A percentile compares a stretch with the other conserved stretches of the same genome.
Evolutionary conservation across 2,888 invertebrate genomes (phyloP).

Genomic region (Hymenopus coronatus): DNA sequence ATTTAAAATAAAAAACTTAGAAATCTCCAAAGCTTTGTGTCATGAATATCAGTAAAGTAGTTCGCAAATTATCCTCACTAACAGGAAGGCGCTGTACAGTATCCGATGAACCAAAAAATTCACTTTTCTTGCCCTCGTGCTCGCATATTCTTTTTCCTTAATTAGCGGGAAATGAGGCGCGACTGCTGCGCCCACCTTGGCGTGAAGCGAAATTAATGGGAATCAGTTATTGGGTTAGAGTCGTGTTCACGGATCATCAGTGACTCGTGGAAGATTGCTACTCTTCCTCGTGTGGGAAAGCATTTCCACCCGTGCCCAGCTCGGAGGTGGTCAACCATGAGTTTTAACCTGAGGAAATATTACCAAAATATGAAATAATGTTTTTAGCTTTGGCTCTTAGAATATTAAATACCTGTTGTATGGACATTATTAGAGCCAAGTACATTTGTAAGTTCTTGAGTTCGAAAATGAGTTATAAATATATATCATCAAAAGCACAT

Average conservation of each 20-base stretch:
- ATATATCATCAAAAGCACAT: no score
- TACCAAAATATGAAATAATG: no score
- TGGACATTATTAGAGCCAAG: no score
- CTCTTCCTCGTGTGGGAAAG: background rate
- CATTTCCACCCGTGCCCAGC: background rate
- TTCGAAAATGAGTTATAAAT: no score
- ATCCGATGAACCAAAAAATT: background rate
- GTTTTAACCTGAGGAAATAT: no score
- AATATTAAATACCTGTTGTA: no score
- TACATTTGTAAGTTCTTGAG: no score
- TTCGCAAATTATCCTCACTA: background rate
- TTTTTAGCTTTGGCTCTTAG: no score
- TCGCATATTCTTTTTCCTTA: background rate
- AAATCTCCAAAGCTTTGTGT: no score
- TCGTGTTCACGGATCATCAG: constrained; percentile 1
- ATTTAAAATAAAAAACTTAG: no score
- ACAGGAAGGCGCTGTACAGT: background rate
- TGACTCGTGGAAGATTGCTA: constrained; percentile 4
- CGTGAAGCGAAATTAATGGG: background rate
- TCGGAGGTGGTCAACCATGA: no score
- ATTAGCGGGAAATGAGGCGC: background rate
- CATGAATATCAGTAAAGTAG: no score
- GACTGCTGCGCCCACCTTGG: background rate
- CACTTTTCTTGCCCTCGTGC: background rate
- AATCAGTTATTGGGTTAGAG: background rate